These are phyloP conservation scores for Taeniopygia guttata DNA, from an alignment of 2,797 vertebrate species.

Conservation along the genomic window DNA sequence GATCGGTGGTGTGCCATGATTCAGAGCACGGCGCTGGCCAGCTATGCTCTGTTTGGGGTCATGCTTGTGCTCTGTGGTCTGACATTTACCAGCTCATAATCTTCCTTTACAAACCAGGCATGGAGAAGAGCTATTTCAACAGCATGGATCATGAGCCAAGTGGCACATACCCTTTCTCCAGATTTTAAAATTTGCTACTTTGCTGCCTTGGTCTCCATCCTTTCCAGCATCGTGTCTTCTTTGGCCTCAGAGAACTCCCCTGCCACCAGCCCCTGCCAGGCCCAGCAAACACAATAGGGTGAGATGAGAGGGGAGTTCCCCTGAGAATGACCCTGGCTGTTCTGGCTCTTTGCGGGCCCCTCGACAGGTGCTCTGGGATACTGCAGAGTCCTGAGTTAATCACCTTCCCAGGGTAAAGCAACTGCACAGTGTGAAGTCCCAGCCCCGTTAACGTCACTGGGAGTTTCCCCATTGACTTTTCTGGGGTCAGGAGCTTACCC, in stretches of 20 bases:
- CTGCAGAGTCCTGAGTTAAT: not conserved
- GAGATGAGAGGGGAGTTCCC: not conserved
- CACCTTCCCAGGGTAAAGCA: not conserved
- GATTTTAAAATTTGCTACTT: not conserved
- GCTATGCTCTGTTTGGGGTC: not conserved
- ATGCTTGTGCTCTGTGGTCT: not conserved
- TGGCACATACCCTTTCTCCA: not conserved
- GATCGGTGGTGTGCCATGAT: not conserved
- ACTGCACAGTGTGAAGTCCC: not conserved
- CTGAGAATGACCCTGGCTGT: not conserved
- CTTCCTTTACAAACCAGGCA: not conserved
- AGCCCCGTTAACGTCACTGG: not conserved
- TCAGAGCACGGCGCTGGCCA: not conserved
- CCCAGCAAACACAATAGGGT: not conserved
- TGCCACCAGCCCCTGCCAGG: not conserved
- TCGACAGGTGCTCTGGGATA: not conserved
- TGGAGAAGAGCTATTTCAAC: not conserved
- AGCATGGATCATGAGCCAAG: not conserved
- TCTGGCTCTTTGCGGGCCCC: not conserved
- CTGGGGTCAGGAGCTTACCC: not conserved
- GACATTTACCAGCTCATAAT: conserved; percentile 21
- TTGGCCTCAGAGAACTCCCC: not conserved
- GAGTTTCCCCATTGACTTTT: not conserved
- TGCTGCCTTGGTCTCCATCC: not conserved
- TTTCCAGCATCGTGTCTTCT: not conserved